A percentile compares a stretch with the other conserved stretches of the same genome.
These are phyloP conservation scores for Aphelocoma californica DNA, from an alignment of 2,797 vertebrate species.

Conservation along the genomic window DNA sequence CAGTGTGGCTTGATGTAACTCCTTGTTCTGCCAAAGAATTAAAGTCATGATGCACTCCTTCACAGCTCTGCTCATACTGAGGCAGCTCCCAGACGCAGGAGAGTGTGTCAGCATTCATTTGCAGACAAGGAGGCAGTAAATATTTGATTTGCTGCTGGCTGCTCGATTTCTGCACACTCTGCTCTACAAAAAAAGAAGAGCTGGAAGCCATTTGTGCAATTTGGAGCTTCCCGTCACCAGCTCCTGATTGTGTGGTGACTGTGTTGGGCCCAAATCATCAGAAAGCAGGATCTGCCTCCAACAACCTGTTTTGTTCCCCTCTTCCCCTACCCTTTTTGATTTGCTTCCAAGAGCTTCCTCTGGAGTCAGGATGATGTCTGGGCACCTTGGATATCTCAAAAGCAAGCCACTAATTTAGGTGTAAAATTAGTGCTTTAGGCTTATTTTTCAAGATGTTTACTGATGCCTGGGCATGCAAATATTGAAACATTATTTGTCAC, in stretches of 20 bases:
- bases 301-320: constrained; percentile 6
- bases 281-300: constrained; percentile 2
- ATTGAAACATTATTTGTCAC: constrained; percentile 29
- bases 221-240: neutral
- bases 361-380: neutral
- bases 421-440: constrained; percentile 36
- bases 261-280: neutral
- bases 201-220: neutral
- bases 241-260: neutral
- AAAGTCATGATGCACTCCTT: neutral
- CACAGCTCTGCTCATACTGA: neutral
- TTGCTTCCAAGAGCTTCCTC: constrained; percentile 21
- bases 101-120: neutral
- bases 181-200: neutral
- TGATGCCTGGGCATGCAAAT: constrained; percentile 8
- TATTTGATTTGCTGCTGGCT: neutral
- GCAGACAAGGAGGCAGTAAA: neutral
- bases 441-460: neutral
- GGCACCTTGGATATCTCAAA: neutral
- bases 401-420: neutral
- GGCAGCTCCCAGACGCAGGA: neutral
- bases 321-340: neutral
- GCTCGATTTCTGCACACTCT: neutral
- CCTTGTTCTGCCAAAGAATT: neutral
- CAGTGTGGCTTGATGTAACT: neutral